Conservation (phyloP, 2,113 vertebrate genomes). For the Sphaerodactylus townsendi region DNA sequence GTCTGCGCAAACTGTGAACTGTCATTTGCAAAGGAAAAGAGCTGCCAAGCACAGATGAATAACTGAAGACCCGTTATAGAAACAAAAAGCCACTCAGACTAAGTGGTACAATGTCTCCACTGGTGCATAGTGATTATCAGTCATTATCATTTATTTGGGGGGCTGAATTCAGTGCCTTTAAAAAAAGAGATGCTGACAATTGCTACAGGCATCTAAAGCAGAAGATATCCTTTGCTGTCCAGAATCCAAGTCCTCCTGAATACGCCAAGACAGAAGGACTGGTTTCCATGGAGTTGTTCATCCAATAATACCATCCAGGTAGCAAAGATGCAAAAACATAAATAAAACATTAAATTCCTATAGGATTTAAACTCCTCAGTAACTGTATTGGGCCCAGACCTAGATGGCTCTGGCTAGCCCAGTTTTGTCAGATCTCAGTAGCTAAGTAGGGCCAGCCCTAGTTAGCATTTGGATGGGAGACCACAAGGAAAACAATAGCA, state of each 20-base stretch:
- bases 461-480: too few species aligned
- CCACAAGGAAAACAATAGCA: too few species aligned
- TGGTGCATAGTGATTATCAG: neutral
- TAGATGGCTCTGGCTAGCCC: too few species aligned
- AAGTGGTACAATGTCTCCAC: neutral
- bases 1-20: neutral
- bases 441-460: too few species aligned
- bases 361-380: neutral
- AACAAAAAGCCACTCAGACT: neutral
- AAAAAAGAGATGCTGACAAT: neutral
- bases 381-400: too few species aligned
- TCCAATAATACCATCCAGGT: too few species aligned
- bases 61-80: neutral
- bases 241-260: neutral
- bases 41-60: neutral
- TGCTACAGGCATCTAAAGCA: neutral
- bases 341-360: neutral
- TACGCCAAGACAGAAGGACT: neutral
- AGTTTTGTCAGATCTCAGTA: too few species aligned
- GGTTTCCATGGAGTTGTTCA: neutral
- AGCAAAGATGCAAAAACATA: neutral
- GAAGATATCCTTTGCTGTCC: neutral
- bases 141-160: conserved; percentile 2
- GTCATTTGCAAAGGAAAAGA: conserved; percentile 3
- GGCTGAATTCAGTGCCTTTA: neutral